A percentile compares a stretch with the other conserved stretches of the same genome.
Evolutionary conservation across 2,888 invertebrate genomes (phyloP).

Genomic region (Gerris lacustris): DNA sequence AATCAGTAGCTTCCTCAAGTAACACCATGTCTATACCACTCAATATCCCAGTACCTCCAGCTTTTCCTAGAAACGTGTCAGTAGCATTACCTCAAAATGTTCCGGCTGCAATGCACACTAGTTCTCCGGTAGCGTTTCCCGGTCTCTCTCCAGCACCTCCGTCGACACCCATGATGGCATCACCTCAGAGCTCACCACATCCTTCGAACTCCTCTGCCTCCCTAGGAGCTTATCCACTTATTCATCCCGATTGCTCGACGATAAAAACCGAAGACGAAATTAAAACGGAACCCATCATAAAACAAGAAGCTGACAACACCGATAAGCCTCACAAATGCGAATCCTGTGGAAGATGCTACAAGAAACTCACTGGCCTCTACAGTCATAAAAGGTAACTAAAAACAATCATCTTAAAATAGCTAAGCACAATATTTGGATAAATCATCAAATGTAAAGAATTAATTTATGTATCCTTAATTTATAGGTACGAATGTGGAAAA

Average conservation of each 20-base stretch:
- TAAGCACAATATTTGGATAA: no score
- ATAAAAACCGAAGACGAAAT: background rate
- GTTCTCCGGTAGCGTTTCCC: background rate
- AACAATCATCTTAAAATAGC: no score
- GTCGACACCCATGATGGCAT: background rate
- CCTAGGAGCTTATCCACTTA: background rate
- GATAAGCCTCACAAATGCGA: background rate
- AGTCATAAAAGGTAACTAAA: background rate
- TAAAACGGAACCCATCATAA: background rate
- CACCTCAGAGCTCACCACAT: background rate
- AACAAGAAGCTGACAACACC: constrained; percentile 1
- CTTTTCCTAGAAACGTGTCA: background rate
- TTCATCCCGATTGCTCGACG: background rate
- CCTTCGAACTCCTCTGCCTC: background rate
- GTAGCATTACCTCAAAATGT: background rate
- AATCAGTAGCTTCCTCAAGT: background rate
- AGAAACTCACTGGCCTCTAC: background rate
- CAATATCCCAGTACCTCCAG: background rate
- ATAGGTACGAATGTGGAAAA: background rate
- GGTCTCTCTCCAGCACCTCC: background rate
- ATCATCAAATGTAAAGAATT: no score
- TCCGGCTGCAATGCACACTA: background rate
- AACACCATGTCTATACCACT: background rate
- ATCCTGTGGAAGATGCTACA: background rate
- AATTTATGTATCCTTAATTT: background rate